Percentiles rank a stretch among this genome's conserved stretches.
phyloP scores from a whole-genome alignment of 2,113 vertebrate species.

The Peromyscus maniculatus region DNA sequence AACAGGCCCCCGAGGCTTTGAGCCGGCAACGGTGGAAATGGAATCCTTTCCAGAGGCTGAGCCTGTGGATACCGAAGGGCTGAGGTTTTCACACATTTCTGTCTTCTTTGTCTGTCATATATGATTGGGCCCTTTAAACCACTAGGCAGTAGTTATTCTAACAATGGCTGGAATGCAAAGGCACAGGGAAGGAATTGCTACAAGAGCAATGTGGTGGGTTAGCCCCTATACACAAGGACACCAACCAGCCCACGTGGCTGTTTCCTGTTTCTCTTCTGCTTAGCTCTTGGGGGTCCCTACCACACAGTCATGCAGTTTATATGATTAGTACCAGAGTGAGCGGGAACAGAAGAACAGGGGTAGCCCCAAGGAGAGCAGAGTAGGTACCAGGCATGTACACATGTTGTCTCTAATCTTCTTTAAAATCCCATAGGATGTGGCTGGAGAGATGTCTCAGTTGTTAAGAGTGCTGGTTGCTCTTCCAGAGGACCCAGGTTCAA shows the following conservation, averaged over 20 bases:
- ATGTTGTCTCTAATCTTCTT: neutral
- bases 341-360: neutral
- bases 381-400: accelerated
- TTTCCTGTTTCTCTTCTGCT: neutral
- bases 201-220: neutral
- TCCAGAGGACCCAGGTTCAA: neutral
- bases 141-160: neutral
- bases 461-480: neutral
- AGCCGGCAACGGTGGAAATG: neutral
- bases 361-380: neutral
- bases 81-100: neutral
- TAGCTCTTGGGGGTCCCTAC: neutral
- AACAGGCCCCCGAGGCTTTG: neutral
- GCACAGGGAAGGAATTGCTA: neutral
- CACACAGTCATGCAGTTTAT: neutral
- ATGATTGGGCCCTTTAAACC: neutral
- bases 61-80: neutral
- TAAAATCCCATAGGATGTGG: neutral
- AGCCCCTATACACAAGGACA: neutral
- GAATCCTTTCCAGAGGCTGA: neutral
- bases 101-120: neutral
- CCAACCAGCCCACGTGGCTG: neutral
- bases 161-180: neutral
- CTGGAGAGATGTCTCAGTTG: neutral
- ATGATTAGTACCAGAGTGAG: neutral